Percentiles rank a stretch among this genome's conserved stretches.
These are phyloP conservation scores for Drepana arcuata DNA, from an alignment of 1,140 invertebrate species.

Conservation along the genomic window DNA sequence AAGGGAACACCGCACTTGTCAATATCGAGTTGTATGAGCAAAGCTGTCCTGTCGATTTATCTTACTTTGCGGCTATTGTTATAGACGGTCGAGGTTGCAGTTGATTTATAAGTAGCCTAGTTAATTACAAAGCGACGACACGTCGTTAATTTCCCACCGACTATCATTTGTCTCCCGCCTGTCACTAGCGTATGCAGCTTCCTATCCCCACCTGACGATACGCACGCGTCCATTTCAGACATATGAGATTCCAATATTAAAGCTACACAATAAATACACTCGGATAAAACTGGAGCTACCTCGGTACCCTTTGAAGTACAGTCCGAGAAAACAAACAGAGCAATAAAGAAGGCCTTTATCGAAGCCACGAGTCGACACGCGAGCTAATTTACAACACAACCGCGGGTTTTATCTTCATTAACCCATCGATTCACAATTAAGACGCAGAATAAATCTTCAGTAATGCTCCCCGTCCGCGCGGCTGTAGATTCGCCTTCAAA, in stretches of 20 bases:
- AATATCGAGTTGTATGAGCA: constrained; percentile 51
- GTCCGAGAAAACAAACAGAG: constrained; percentile 70
- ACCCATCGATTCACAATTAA: constrained; percentile 72
- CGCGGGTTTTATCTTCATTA: constrained; percentile 72
- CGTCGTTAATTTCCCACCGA: constrained; percentile 2
- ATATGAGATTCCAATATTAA: too few relatives aligned
- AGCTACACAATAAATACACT: constrained; percentile 55
- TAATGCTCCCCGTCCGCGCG: constrained; percentile 65
- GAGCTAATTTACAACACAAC: constrained; percentile 71
- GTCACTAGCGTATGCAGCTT: constrained; percentile 23
- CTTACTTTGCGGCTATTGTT: constrained; percentile 63
- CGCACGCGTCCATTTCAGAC: constrained; percentile 2
- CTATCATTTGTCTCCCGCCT: constrained; percentile 23
- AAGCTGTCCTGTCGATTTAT: constrained; percentile 58
- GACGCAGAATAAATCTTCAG: constrained; percentile 69
- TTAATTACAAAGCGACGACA: constrained; percentile 41
- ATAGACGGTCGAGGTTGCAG: constrained; percentile 37
- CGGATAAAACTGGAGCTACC: constrained; percentile 68
- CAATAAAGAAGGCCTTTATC: constrained; percentile 71
- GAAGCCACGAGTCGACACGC: constrained; percentile 68
- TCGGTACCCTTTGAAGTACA: constrained; percentile 66
- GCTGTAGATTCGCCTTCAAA: constrained; percentile 68
- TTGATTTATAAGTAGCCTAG: constrained; percentile 58
- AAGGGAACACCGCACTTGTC: constrained; percentile 47
- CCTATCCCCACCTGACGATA: constrained; percentile 21